phyloP scores from a whole-genome alignment of 2,797 vertebrate genomes.

The Eulemur mongoz region DNA sequence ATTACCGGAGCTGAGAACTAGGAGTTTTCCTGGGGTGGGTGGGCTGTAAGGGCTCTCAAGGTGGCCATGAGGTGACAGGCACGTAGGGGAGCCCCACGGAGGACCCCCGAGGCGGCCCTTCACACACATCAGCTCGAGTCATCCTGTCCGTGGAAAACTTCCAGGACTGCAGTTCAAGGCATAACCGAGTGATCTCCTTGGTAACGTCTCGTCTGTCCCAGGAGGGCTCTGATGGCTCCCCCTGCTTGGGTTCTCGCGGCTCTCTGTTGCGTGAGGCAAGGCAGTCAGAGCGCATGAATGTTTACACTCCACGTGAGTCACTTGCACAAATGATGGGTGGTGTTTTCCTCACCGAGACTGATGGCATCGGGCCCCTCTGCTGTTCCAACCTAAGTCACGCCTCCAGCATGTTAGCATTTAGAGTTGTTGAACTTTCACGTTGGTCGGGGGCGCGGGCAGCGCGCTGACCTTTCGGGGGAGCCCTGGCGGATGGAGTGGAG shows the following conservation, averaged over 20 bases:
- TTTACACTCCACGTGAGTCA: slow-evolving; percentile 64
- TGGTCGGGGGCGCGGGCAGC: neutral
- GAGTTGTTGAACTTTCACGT: neutral
- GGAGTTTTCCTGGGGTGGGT: neutral
- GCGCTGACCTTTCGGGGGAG: neutral
- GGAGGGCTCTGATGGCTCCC: neutral
- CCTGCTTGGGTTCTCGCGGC: neutral
- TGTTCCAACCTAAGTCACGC: slow-evolving; percentile 22
- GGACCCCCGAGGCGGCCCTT: neutral
- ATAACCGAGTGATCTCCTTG: neutral
- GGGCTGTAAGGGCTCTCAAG: neutral
- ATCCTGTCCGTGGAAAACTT: neutral
- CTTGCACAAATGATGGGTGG: slow-evolving; percentile 70
- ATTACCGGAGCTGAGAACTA: accelerated
- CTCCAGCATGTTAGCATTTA: neutral
- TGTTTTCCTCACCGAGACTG: neutral
- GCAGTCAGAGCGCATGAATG: slow-evolving; percentile 66
- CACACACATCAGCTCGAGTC: neutral
- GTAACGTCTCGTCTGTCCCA: neutral
- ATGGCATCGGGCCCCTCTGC: slow-evolving; percentile 35
- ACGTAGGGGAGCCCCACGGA: neutral
- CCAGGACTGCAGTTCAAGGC: neutral
- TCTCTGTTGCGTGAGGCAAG: slow-evolving; percentile 38
- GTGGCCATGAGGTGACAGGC: neutral
- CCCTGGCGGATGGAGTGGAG: neutral